phyloP scores from a whole-genome alignment of 2,888 invertebrate genomes.

The Dynastes hyllus region DNA sequence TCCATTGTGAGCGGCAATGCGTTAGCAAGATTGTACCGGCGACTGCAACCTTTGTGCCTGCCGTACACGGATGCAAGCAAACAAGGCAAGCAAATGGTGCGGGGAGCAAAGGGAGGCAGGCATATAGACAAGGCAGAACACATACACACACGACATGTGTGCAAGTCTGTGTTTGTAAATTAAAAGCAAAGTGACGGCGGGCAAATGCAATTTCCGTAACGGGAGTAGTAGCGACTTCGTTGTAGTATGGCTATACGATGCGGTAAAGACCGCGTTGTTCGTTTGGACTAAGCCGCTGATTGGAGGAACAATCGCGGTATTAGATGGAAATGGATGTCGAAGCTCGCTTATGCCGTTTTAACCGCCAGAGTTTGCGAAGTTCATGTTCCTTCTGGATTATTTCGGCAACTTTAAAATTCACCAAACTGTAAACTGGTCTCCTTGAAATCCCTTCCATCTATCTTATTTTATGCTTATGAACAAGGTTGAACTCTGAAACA shows the following conservation, averaged over 20 bases:
- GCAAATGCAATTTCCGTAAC: constrained; percentile 56
- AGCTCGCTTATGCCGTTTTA: not conserved
- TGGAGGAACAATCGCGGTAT: not conserved
- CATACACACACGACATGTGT: too few species aligned
- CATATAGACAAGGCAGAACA: constrained; percentile 1
- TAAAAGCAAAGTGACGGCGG: constrained; percentile 58
- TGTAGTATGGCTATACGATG: not conserved
- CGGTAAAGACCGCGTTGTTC: not conserved
- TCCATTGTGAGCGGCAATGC: constrained; percentile 60
- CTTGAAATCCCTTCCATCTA: too few species aligned
- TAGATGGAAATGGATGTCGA: not conserved
- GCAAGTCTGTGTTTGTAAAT: constrained; percentile 53
- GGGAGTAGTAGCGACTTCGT: not conserved
- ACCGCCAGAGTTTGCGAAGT: too few species aligned
- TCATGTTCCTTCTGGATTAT: too few species aligned
- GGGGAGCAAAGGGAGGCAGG: not conserved
- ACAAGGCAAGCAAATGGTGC: not conserved
- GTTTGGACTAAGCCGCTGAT: not conserved
- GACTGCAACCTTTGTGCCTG: not conserved
- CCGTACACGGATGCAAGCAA: not conserved
- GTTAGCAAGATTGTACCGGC: constrained; percentile 56
- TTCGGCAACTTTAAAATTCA: too few species aligned
- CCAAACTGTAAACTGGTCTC: too few species aligned
- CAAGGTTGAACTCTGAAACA: too few species aligned
- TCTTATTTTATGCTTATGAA: too few species aligned